Conservation (phyloP, 2,113 vertebrate genomes). For the Mustela nigripes region DNA sequence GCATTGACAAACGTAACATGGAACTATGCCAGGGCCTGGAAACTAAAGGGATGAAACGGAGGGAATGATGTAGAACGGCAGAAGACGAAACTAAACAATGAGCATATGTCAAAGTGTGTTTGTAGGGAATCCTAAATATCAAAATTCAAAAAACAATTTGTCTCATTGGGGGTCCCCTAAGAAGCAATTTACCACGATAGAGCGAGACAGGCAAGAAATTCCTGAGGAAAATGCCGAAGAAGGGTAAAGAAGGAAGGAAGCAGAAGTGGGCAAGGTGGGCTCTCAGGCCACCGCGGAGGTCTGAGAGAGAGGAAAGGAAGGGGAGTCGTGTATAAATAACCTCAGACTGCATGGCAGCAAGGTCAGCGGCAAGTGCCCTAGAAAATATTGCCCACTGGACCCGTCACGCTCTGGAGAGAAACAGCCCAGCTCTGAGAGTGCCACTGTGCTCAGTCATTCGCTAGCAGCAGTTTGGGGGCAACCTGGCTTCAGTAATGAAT, state of each 20-base stretch:
- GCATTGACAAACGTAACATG: neutral
- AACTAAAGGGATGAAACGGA: neutral
- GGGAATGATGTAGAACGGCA: neutral
- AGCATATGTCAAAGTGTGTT: neutral
- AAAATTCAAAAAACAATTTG: conserved; percentile 7
- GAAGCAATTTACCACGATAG: conserved; percentile 5
- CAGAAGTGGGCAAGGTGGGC: too few species aligned
- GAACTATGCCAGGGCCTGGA: neutral
- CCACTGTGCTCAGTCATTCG: neutral
- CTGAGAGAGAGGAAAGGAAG: neutral
- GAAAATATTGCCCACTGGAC: neutral
- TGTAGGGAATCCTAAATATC: neutral
- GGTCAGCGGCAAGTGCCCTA: neutral
- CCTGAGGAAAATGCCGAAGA: neutral
- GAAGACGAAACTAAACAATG: neutral
- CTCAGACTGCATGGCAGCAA: neutral
- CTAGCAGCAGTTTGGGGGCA: neutral
- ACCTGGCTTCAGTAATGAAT: neutral
- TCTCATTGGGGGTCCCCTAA: neutral
- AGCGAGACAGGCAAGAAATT: neutral
- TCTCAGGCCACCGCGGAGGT: neutral
- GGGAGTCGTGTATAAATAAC: neutral
- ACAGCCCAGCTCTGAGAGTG: neutral
- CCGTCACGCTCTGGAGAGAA: neutral
- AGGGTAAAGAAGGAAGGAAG: neutral